These are phyloP conservation scores for Propithecus coquereli DNA, from an alignment of 2,113 vertebrate species.

Conservation along the genomic window DNA sequence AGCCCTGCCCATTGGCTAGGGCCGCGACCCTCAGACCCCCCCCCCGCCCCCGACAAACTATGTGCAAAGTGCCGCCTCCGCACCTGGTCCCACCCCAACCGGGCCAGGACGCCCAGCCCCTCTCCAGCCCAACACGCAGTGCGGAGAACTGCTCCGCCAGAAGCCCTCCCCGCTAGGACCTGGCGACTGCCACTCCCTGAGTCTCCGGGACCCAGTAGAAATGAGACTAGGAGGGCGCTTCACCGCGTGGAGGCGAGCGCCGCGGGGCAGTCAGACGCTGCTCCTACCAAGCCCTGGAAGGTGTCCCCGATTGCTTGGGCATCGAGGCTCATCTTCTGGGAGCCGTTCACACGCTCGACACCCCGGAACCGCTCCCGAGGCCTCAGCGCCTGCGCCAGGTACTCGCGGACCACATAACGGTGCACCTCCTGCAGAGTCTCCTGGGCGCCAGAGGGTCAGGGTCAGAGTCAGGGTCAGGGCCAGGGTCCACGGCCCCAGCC, in stretches of 20 bases:
- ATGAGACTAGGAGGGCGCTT: neutral
- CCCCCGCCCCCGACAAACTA: rapidly evolving
- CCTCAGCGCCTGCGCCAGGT: slow-evolving; percentile 74
- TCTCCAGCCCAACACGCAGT: neutral
- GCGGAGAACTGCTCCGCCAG: rapidly evolving
- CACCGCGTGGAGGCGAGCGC: rapidly evolving
- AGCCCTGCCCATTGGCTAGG: too few species aligned
- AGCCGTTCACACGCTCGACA: slow-evolving; percentile 27
- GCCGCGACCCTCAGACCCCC: too few species aligned
- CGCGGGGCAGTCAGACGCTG: rapidly evolving
- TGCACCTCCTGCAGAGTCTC: slow-evolving; percentile 77
- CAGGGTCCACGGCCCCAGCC: rapidly evolving
- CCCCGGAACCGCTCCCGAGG: slow-evolving; percentile 60
- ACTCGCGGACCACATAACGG: slow-evolving; percentile 75
- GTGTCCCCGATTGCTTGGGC: slow-evolving; percentile 59
- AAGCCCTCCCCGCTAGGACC: neutral
- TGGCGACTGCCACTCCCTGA: neutral
- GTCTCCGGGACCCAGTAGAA: neutral
- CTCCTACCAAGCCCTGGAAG: slow-evolving; percentile 77
- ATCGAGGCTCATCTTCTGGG: slow-evolving; percentile 79
- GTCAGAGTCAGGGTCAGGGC: neutral
- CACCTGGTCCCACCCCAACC: rapidly evolving
- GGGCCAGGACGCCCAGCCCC: neutral
- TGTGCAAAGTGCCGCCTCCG: neutral
- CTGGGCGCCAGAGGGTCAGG: neutral